Base-by-base conservation (phyloP, 35 echinoderm and acorn worm genomes). In the Amphiura filiformis region DNA sequence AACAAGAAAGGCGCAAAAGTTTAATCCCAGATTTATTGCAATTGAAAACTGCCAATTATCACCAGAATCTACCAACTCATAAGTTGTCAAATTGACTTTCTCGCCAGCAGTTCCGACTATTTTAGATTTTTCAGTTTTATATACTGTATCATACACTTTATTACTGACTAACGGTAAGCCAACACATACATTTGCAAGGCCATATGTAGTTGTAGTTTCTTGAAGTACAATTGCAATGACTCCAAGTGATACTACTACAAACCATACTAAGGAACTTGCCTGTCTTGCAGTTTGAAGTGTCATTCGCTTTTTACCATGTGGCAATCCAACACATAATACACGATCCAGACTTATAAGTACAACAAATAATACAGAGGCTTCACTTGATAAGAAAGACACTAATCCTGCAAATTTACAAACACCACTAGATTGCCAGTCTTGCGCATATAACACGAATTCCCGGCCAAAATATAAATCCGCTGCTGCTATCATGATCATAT, bases 181-280 rank as follows among this genome's bases (percentile, higher is more conserved):
- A 4, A 94, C 76, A 39, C 93, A 94, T 31, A 94, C 88, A 57
- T 90, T 88, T 42, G 79, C 80, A 33, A 87, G 42, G 30, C 88
- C 93, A 37, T 94, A 94, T 18, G 9, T 15, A 15, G 7, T 70
- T 2, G 11, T 70, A 4, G 61, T 70, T 70, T 70, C 26, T n/a
- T n/a, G 9, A n/a, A 86, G 30, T 2, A 86, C 15, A 47, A 41
- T 70, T 18, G 91, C 84, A n/a, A 88, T 40, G 23, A 88, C 17
- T 34, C 91, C 65, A n/a, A 92, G 31, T 35, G 87, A 52, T 40
- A 83, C 13, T 12, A 88, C 34, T 1, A 92, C 0, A 4, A 82
- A 32, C 84, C 91, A 87, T 1, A 78, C 47, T 34, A 36, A 36
- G 28, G 13, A 42, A 37, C 57, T 30, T 47, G 49, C 13, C 36